phyloP scores from a whole-genome alignment of 2,888 invertebrate genomes.

The Lasioglossum figueresi region DNA sequence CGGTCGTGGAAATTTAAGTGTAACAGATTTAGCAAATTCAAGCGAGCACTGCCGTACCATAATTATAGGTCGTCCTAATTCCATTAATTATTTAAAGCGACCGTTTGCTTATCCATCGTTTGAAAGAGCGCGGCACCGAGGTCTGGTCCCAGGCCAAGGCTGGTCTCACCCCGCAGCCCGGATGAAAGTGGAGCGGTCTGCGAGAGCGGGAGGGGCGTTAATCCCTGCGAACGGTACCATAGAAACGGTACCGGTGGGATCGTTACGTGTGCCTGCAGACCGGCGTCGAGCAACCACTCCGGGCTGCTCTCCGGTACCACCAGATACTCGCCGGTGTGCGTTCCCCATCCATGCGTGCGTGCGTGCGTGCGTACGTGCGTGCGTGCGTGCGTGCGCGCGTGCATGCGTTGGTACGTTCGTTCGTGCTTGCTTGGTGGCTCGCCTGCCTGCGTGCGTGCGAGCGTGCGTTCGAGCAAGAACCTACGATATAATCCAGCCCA shows the following conservation, averaged over 20 bases:
- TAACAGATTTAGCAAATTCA: not conserved
- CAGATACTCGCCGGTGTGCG: conserved; percentile 34
- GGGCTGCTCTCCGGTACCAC: conserved; percentile 64
- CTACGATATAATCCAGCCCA: conserved; percentile 58
- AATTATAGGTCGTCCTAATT: conserved; percentile 45
- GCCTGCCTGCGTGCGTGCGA: conserved; percentile 8
- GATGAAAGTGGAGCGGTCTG: conserved; percentile 70
- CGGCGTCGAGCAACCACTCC: conserved; percentile 64
- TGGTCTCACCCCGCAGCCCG: conserved; percentile 70
- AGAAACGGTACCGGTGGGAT: conserved; percentile 82
- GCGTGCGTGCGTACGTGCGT: not conserved
- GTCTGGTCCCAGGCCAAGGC: conserved; percentile 69
- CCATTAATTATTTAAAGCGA: conserved; percentile 33
- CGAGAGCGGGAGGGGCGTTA: conserved; percentile 75
- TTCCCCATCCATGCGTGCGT: not conserved
- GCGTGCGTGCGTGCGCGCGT: conserved; percentile 11
- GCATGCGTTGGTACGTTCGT: conserved; percentile 8
- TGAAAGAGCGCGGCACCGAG: conserved; percentile 26
- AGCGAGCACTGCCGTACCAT: not conserved
- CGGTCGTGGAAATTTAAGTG: not conserved
- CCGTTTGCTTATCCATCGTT: conserved; percentile 17
- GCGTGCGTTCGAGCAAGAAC: conserved; percentile 36
- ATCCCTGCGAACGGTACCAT: conserved; percentile 82
- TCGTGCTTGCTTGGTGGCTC: not conserved
- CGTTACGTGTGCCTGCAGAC: conserved; percentile 65